Base-by-base conservation (phyloP, 2,888 invertebrate species). In the Lochmaea crataegi region DNA sequence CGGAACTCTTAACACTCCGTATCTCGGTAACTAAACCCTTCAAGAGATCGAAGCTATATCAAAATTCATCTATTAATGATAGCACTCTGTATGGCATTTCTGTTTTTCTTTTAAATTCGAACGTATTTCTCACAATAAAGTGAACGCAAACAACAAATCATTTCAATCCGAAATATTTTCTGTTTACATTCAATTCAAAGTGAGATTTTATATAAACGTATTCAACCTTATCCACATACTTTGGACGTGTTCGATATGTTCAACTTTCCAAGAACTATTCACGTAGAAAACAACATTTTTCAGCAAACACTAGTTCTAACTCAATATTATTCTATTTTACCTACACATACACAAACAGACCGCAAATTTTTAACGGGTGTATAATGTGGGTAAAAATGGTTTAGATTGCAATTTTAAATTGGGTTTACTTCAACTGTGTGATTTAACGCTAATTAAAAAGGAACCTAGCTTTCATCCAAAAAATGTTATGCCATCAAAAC, bases 281-380 rank as follows among this genome's bases (percentile, higher is more conserved):
- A 48, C 48, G 48, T 48, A 48, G 48, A 48, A 48, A 48, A 48
- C 48, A 48, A n/a, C n/a, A 48, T 48, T 48, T 48, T 48, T 48
- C 48, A n/a, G 7, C n/a, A 48, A 48, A 48, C 7, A 48, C 48
- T n/a, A 48, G n/a, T 14, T 45, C 14, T 45, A 45, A 45, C 48
- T 48, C n/a, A 14, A n/a, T n/a, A n/a, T 48, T 48, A 48, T 14
- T 48, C 48, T n/a, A n/a, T 48, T 48, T 48, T 48, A n/a, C 5
- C 48, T 32, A 32, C 48, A 48, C n/a, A n/a, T 5, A 32, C 48
- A 48, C n/a, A n/a, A 48, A 48, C 48, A 48, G 9, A 38, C 7
- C 32, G 48, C n/a, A 1, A 48, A n/a, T 6, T 48, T 48, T n/a
- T 48, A 48, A 14, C n/a, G n/a, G n/a, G 3, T 4, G 12, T n/a